Percentiles rank a stretch among this genome's conserved stretches.
These are phyloP conservation scores for Caenorhabditis sinica DNA, from an alignment of 2,888 invertebrate genomes.

Conservation along the genomic window DNA sequence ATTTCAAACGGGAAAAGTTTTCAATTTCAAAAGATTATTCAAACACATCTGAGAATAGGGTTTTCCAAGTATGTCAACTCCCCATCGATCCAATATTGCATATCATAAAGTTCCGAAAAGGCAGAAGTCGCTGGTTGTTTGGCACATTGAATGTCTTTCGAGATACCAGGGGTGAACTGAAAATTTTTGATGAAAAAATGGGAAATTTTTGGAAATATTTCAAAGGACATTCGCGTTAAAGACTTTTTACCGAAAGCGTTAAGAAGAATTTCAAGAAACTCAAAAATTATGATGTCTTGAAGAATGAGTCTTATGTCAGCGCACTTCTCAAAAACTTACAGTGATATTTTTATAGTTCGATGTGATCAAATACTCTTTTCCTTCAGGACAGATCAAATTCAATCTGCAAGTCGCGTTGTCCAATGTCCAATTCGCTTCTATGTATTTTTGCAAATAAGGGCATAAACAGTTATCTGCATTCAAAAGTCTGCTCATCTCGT, in stretches of 20 bases:
- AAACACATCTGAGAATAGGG: neutral
- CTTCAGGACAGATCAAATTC: neutral
- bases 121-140: neutral
- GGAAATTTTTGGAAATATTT: too few species aligned
- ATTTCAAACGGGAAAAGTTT: neutral
- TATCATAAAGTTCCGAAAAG: neutral
- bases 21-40: neutral
- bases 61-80: neutral
- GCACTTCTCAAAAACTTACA: too few species aligned
- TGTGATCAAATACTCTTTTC: neutral
- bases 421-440: neutral
- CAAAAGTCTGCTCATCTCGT: neutral
- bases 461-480: neutral
- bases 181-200: neutral
- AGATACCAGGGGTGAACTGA: neutral
- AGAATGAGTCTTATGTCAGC: too few species aligned
- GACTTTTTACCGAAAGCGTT: too few species aligned
- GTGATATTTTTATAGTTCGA: too few species aligned
- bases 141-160: neutral
- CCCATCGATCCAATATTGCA: constrained; percentile 3
- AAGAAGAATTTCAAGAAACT: too few species aligned
- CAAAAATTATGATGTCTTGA: neutral
- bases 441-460: neutral
- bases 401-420: neutral
- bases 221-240: too few species aligned